These are phyloP conservation scores for Cyanoderma ruficeps DNA, from an alignment of 2,113 vertebrate genomes.

Conservation along the genomic window DNA sequence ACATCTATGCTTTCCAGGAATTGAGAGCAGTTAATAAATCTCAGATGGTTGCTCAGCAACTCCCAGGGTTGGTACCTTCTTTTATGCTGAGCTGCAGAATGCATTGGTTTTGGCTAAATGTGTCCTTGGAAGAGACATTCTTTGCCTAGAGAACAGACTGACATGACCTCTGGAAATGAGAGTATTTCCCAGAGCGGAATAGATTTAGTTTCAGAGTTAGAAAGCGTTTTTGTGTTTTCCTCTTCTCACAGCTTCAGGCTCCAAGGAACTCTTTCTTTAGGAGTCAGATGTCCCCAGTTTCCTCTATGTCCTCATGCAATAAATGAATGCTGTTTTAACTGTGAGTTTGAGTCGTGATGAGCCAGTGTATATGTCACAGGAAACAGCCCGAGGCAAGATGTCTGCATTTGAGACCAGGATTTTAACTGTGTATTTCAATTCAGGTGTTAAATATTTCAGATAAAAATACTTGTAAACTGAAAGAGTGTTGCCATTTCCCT, in stretches of 20 bases:
- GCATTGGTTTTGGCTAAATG: not conserved
- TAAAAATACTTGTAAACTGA: not conserved
- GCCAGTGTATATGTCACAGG: not conserved
- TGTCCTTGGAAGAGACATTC: not conserved
- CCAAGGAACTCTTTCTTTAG: not conserved
- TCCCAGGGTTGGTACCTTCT: not conserved
- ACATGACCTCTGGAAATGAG: not conserved
- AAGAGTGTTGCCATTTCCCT: not conserved
- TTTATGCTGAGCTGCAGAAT: not conserved
- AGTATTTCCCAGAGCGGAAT: not conserved
- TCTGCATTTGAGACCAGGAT: not conserved
- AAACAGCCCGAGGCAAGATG: not conserved
- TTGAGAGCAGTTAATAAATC: not conserved
- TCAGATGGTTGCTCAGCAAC: slow-evolving; percentile 18
- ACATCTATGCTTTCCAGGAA: not conserved
- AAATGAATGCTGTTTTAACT: not conserved
- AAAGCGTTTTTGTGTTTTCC: not conserved
- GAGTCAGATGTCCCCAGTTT: not conserved
- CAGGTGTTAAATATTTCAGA: not conserved
- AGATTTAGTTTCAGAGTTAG: not conserved
- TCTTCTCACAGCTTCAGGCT: not conserved
- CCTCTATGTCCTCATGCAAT: not conserved
- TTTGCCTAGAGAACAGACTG: not conserved
- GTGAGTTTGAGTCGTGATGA: not conserved
- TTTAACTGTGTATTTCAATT: not conserved